These are phyloP conservation scores for Protobothrops mucrosquamatus DNA, from an alignment of 2,113 vertebrate species.

Conservation along the genomic window DNA sequence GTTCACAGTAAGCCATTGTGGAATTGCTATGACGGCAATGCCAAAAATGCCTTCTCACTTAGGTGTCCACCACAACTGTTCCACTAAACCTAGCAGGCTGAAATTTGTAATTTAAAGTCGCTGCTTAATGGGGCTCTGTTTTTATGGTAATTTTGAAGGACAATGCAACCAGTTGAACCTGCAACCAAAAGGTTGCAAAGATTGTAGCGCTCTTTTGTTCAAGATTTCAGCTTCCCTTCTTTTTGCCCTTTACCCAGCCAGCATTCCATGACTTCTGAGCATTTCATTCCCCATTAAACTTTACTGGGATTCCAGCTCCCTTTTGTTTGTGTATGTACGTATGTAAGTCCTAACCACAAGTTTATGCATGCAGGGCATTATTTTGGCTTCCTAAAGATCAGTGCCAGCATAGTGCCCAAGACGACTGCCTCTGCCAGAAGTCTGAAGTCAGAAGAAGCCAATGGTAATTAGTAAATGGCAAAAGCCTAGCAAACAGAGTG, in stretches of 20 bases:
- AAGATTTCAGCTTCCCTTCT: not conserved
- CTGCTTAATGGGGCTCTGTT: not conserved
- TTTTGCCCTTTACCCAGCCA: not conserved
- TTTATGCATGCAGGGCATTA: not conserved
- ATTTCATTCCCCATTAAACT: not conserved
- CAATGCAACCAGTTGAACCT: not conserved
- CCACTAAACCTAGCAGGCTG: not conserved
- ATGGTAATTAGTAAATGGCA: not conserved
- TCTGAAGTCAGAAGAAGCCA: not conserved
- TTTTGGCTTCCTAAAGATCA: not conserved
- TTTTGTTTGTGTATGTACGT: not conserved
- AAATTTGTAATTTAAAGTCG: not conserved
- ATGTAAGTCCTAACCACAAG: not conserved
- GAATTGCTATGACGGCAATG: not conserved
- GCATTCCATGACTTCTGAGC: not conserved
- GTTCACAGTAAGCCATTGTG: not conserved
- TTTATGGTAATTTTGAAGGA: not conserved
- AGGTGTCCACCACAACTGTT: not conserved
- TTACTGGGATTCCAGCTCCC: not conserved
- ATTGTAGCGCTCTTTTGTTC: not conserved
- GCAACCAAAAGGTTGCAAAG: not conserved
- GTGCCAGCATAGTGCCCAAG: not conserved
- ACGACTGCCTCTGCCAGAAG: not conserved
- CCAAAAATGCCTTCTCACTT: not conserved
- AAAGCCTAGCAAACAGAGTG: not conserved